Base-by-base conservation (phyloP, 2,797 vertebrate species). In the Sebastolobus altivelis region DNA sequence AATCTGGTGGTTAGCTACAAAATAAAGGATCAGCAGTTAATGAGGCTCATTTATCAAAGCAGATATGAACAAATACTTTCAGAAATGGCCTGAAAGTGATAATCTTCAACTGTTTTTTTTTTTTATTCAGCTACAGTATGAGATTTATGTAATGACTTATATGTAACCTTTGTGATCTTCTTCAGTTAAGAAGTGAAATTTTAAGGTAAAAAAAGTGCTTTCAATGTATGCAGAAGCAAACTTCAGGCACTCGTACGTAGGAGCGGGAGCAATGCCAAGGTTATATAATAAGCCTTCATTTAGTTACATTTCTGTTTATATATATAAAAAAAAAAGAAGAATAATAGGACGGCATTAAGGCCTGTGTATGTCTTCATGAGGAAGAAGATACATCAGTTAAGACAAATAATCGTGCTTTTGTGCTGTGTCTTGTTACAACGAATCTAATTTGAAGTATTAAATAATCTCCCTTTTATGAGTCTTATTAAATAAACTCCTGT, bases 11-110 rank as follows among this genome's bases (percentile, higher is more conserved):
- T 86, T 83, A 80, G 90, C 83, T 59, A 56, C 81, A 84, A 89
- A 89, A 87, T 82, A 85, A 85, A 82, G 75, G 85, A 87, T 91
- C 87, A 83, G 84, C 83, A 43, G 29, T 77, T 93, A 91, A 91
- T 91, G 87, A 86, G 82, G 74, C 89, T 88, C 88, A 84, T 92
- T 93, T 75, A 87, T 93, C 89, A 92, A 88, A 86, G 75, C 80
- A 76, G 79, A 82, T 78, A 65, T 38, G 78, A 82, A 89, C 62
- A 89, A 89, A 88, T 70, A 61, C 49, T 35, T 83, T 62, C 27
- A 73, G 66, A 79, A 85, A 81, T 46, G 20, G 65, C 60, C 63
- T 56, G 71, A 82, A 86, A 80, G 56, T 43, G 35, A 52, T 70
- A 13, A 70, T 78, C 63, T 72, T 73, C 12, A 59, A 52, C 55